A percentile compares a stretch with the other conserved stretches of the same genome.
These are phyloP conservation scores for Himalopsyche anomala DNA, from an alignment of 2,888 invertebrate species.

Conservation along the genomic window DNA sequence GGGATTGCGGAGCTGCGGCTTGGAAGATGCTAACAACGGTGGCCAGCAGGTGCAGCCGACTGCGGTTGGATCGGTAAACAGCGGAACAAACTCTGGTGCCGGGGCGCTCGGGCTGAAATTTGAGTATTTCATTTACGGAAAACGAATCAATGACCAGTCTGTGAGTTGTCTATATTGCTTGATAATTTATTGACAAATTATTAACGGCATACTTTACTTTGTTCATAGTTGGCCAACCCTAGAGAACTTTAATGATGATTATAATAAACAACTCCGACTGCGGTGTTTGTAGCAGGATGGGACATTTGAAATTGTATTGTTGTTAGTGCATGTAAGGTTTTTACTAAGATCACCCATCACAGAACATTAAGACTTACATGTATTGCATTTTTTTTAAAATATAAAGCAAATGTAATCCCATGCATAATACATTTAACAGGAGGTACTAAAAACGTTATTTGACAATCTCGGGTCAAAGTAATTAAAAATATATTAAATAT, in stretches of 20 bases:
- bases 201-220: not conserved
- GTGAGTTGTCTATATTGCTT: slow-evolving; percentile 77
- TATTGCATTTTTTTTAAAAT: too few species aligned
- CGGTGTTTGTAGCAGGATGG: too few species aligned
- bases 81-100: slow-evolving; percentile 69
- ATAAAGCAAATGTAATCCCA: too few species aligned
- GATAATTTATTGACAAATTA: not conserved
- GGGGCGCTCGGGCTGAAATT: slow-evolving; percentile 79
- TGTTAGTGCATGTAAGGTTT: too few species aligned
- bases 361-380: too few species aligned
- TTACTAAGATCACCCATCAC: too few species aligned
- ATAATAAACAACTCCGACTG: too few species aligned
- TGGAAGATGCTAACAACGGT: slow-evolving; percentile 42
- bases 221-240: not conserved
- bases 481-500: too few species aligned
- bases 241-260: too few species aligned
- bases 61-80: slow-evolving; percentile 60
- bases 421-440: too few species aligned
- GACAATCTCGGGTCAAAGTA: too few species aligned
- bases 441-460: too few species aligned
- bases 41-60: slow-evolving; percentile 48
- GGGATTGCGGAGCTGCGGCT: slow-evolving; percentile 53
- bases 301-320: not conserved
- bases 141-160: slow-evolving; percentile 93
- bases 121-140: slow-evolving; percentile 95